phyloP scores from a whole-genome alignment of 1,140 invertebrate genomes.

The Drosophila obscura region DNA sequence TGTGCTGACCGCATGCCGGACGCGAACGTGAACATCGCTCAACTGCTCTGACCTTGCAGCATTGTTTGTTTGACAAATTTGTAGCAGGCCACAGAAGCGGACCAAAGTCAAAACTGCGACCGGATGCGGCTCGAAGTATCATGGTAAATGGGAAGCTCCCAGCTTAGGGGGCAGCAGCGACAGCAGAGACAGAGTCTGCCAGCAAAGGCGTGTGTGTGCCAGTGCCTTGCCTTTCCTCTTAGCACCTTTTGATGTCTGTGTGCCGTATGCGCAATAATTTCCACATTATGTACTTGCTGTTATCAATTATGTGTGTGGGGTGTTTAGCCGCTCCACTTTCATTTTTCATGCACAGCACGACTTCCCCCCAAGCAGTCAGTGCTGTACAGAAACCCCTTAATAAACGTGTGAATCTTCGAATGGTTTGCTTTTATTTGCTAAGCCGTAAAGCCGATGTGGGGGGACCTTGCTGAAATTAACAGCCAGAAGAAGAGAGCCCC shows the following conservation, averaged over 20 bases:
- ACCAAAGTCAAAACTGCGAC: conserved; percentile 50
- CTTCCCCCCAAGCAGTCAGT: conserved; percentile 9
- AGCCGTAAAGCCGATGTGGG: conserved; percentile 29
- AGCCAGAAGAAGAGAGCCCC: conserved; percentile 25
- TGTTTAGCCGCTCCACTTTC: conserved; percentile 51
- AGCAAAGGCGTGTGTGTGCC: conserved; percentile 4
- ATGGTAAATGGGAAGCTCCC: conserved; percentile 9
- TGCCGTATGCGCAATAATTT: conserved; percentile 68
- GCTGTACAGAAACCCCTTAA: conserved; percentile 35
- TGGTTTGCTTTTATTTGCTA: conserved; percentile 23
- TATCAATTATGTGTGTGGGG: conserved; percentile 55
- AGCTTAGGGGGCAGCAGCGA: conserved; percentile 12
- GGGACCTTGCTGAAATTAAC: conserved; percentile 61
- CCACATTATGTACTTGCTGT: conserved; percentile 32
- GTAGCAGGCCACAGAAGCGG: conserved; percentile 49
- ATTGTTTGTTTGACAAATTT: conserved; percentile 79
- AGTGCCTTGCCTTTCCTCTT: conserved; percentile 44
- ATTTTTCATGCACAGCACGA: conserved; percentile 61
- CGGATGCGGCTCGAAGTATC: conserved; percentile 53
- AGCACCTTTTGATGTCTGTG: conserved; percentile 34
- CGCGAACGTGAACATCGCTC: conserved; percentile 63
- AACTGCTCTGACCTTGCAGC: conserved; percentile 62
- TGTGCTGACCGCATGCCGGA: conserved; percentile 65
- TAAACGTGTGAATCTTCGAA: conserved; percentile 69
- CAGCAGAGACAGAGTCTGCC: conserved; percentile 4